Percentiles rank a stretch among this genome's conserved stretches.
phyloP scores from a whole-genome alignment of 2,797 vertebrate genomes.

The Falco berigora region DNA sequence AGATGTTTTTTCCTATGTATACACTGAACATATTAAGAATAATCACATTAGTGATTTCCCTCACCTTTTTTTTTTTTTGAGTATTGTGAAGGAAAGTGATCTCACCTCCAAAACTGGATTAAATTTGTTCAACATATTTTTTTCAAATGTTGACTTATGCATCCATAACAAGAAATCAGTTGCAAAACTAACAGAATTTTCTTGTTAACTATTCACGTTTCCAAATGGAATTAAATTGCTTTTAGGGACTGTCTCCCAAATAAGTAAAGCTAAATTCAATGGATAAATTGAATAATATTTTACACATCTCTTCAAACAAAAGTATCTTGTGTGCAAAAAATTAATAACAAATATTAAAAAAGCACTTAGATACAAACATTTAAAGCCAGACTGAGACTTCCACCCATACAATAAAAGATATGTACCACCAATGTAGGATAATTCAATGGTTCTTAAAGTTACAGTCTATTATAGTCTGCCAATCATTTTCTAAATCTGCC shows the following conservation, averaged over 20 bases:
- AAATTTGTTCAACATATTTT: neutral
- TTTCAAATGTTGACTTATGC: neutral
- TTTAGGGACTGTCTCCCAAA: neutral
- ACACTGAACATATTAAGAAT: neutral
- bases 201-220: neutral
- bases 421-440: neutral
- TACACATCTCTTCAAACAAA: neutral
- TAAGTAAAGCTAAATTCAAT: neutral
- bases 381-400: neutral
- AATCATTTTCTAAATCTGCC: conserved; percentile 34
- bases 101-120: neutral
- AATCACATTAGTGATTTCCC: neutral
- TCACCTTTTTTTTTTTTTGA: neutral
- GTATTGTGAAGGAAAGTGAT: neutral
- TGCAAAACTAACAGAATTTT: neutral
- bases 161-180: neutral
- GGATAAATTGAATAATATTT: neutral
- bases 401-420: neutral
- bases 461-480: neutral
- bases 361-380: neutral
- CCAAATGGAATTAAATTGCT: neutral
- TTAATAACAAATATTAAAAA: neutral
- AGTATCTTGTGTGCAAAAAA: neutral
- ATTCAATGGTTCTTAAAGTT: conserved; percentile 17
- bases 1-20: neutral